Conservation (phyloP, 2,113 vertebrate genomes). For the Oreotrochilus melanogaster region DNA sequence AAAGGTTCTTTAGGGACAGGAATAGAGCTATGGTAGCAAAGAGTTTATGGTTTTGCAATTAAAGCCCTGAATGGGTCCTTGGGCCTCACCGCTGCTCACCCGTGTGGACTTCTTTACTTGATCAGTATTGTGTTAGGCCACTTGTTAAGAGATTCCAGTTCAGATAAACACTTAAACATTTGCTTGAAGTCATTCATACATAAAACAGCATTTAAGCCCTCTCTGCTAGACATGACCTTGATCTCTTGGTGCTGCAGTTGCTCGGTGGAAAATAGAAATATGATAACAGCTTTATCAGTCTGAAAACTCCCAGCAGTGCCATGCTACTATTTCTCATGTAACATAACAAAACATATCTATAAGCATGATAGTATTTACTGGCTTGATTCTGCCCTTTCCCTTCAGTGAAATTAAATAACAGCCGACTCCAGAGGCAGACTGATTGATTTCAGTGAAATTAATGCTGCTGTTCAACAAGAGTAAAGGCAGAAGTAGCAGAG, state of each 20-base stretch:
- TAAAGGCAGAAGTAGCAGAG: constrained; percentile 21
- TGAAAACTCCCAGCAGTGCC: constrained; percentile 55
- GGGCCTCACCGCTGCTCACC: neutral
- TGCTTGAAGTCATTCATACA: neutral
- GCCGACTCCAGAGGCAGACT: constrained; percentile 59
- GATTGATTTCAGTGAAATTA: constrained; percentile 68
- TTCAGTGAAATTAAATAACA: constrained; percentile 67
- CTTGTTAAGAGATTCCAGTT: neutral
- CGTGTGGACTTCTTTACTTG: neutral
- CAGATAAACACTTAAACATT: constrained; percentile 6
- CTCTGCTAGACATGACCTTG: constrained; percentile 46
- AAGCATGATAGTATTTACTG: constrained; percentile 62
- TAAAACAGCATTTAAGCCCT: constrained; percentile 8
- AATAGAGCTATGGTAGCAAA: neutral
- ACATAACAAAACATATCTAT: constrained; percentile 68
- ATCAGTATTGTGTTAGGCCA: neutral
- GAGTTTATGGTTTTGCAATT: neutral
- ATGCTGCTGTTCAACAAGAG: constrained; percentile 38
- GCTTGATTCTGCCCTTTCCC: constrained; percentile 62
- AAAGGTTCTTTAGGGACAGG: neutral
- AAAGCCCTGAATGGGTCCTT: neutral
- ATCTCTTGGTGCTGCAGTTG: constrained; percentile 59
- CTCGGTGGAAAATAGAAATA: constrained; percentile 59
- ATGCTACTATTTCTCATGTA: constrained; percentile 64
- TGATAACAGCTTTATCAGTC: constrained; percentile 63